Evolutionary conservation across 2,797 vertebrate genomes (phyloP).

Genomic region (Eupleurogrammus muticus): DNA sequence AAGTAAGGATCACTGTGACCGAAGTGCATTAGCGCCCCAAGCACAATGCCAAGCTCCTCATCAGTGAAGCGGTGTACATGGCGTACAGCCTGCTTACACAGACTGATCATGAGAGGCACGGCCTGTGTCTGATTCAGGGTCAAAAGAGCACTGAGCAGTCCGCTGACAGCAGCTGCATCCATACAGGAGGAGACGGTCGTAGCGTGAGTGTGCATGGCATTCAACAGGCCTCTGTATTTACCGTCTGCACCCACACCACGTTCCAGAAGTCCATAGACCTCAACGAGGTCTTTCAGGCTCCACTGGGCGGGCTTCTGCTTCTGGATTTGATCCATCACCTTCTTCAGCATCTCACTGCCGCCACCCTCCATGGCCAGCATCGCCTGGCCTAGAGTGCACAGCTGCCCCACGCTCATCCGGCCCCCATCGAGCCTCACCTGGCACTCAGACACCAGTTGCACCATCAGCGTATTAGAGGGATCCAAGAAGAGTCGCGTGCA

Average conservation of each 20-base stretch:
- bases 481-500: constrained; percentile 86
- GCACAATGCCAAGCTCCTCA: constrained; percentile 84
- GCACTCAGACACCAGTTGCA: constrained; percentile 85
- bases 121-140: constrained; percentile 84
- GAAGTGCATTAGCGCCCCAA: constrained; percentile 89
- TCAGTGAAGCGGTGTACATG: constrained; percentile 85
- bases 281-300: constrained; percentile 78
- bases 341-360: constrained; percentile 62
- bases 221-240: constrained; percentile 83
- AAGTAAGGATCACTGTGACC: constrained; percentile 86
- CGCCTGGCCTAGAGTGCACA: constrained; percentile 86
- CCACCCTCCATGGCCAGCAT: constrained; percentile 84
- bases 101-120: constrained; percentile 84
- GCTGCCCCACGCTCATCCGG: constrained; percentile 73
- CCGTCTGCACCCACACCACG: constrained; percentile 61
- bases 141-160: constrained; percentile 84
- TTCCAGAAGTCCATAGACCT: constrained; percentile 86
- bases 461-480: constrained; percentile 84
- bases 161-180: constrained; percentile 78
- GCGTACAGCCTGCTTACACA: constrained; percentile 86
- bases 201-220: constrained; percentile 83
- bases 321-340: constrained; percentile 83
- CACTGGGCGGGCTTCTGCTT: constrained; percentile 74
- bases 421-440: constrained; percentile 81
- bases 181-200: constrained; percentile 73